Evolutionary conservation across 2,113 vertebrate genomes (phyloP).

Genomic region (Centrocercus urophasianus): DNA sequence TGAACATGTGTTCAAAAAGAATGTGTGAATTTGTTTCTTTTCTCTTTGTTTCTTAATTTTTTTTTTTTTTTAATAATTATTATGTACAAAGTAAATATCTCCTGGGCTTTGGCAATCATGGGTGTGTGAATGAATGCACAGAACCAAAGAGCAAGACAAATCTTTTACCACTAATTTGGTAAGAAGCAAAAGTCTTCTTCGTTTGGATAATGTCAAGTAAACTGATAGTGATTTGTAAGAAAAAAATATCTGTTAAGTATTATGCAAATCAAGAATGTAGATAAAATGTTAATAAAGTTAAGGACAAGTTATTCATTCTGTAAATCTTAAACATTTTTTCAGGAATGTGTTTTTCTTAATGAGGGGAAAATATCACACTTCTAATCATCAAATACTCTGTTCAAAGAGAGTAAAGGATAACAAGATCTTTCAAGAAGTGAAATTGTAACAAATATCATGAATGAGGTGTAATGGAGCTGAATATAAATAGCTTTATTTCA

Average conservation of each 20-base stretch:
- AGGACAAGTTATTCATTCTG: not conserved
- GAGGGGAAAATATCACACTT: not conserved
- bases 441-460: not conserved
- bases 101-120: not conserved
- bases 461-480: not conserved
- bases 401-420: not conserved
- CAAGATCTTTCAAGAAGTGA: not conserved
- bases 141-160: not conserved
- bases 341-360: not conserved
- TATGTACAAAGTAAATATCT: not conserved
- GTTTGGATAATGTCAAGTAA: not conserved
- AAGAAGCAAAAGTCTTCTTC: not conserved
- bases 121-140: not conserved
- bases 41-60: not conserved
- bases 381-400: not conserved
- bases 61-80: not conserved
- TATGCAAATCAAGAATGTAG: not conserved
- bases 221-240: not conserved
- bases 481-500: not conserved
- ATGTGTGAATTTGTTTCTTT: not conserved
- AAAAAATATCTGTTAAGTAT: not conserved
- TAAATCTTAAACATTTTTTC: not conserved
- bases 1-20: not conserved
- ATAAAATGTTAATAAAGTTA: not conserved
- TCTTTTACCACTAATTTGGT: accelerated